phyloP scores from a whole-genome alignment of 2,888 invertebrate genomes.

The Rhagonycha fulva region DNA sequence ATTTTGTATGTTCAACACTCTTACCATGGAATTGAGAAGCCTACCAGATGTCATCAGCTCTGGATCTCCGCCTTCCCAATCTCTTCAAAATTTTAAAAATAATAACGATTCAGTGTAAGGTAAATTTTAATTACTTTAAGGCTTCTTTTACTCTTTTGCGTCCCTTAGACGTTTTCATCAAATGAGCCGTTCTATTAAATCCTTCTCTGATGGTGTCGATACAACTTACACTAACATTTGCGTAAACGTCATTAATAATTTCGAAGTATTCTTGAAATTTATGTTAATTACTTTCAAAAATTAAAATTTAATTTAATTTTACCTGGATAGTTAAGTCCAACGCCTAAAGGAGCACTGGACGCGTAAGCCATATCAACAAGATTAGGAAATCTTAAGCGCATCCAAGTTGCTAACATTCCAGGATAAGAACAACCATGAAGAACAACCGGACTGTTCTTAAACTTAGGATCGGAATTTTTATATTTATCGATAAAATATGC shows the following conservation, averaged over 20 bases:
- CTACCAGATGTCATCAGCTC: not conserved
- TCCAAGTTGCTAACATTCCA: conserved; percentile 65
- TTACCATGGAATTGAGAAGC: not conserved
- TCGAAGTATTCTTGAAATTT: conserved; percentile 10
- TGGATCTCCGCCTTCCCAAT: conserved; percentile 3
- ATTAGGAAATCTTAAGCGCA: conserved; percentile 62
- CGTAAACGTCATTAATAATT: conserved; percentile 14
- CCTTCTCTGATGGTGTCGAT: conserved; percentile 13
- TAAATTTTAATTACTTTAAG: conserved; percentile 9
- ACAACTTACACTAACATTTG: conserved; percentile 11
- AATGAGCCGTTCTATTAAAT: not conserved
- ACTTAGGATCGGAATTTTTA: not conserved
- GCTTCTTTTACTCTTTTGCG: not conserved
- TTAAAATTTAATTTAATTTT: not conserved
- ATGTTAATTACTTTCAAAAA: not conserved
- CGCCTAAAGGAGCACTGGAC: conserved; percentile 60
- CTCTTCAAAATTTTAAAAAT: not conserved
- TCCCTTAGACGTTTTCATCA: conserved; percentile 9
- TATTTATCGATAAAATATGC: not conserved
- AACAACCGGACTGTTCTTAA: conserved; percentile 27
- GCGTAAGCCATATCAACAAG: conserved; percentile 62
- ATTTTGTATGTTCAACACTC: conserved; percentile 7
- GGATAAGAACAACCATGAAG: conserved; percentile 65
- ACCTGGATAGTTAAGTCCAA: conserved; percentile 2
- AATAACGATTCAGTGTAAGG: not conserved